Conservation (phyloP, 23 tunicate genomes). For the Ascidia mentula region DNA sequence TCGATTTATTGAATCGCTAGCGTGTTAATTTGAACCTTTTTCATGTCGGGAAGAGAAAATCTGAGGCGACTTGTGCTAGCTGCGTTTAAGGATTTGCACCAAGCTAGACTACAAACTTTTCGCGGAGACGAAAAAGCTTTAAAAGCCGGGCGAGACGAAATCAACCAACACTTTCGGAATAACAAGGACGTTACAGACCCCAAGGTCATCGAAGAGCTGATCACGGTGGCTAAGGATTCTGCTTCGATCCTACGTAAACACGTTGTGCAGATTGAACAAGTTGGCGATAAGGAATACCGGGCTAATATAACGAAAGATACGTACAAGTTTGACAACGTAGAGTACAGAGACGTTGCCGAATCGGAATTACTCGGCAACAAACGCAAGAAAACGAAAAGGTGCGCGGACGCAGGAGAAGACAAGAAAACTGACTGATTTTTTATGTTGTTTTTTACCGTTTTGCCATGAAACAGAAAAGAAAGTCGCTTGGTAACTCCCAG, state of each 20-base stretch:
- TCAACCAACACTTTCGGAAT: constrained; percentile 64
- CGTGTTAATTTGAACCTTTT: not conserved
- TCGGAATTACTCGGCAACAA: constrained; percentile 45
- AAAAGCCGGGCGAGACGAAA: constrained; percentile 60
- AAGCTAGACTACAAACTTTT: constrained; percentile 72
- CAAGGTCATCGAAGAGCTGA: constrained; percentile 58
- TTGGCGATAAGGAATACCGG: constrained; percentile 33
- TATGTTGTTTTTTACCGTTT: not conserved
- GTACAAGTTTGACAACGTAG: constrained; percentile 44
- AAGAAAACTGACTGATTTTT: not conserved
- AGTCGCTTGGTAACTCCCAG: not conserved
- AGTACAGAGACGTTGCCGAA: constrained; percentile 54
- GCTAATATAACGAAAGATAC: constrained; percentile 81
- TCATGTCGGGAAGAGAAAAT: not conserved
- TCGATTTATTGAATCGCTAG: too few species aligned
- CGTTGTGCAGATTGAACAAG: constrained; percentile 72
- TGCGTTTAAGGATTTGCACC: constrained; percentile 78
- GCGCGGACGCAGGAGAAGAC: not conserved
- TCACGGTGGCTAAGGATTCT: constrained; percentile 64
- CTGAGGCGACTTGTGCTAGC: constrained; percentile 41
- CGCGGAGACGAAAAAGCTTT: constrained; percentile 54
- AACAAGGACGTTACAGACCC: constrained; percentile 44
- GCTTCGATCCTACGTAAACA: constrained; percentile 67
- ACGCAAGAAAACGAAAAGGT: not conserved
- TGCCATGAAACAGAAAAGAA: not conserved